These are phyloP conservation scores for Etheostoma spectabile DNA, from an alignment of 2,113 vertebrate species.

Conservation along the genomic window DNA sequence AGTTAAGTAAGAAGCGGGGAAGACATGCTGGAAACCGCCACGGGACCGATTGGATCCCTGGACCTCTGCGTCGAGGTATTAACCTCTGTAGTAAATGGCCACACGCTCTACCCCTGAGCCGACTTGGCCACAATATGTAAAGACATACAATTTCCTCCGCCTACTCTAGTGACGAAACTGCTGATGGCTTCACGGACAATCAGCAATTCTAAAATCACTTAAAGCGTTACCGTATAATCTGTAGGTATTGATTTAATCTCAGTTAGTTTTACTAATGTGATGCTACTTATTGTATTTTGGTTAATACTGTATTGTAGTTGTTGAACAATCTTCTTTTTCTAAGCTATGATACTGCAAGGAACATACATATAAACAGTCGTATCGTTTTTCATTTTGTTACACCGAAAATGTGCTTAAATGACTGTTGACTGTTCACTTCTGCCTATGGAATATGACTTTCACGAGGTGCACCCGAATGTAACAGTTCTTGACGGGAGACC, in stretches of 20 bases:
- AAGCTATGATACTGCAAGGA: neutral
- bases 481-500: fast-evolving
- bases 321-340: neutral
- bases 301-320: neutral
- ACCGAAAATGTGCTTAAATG: neutral
- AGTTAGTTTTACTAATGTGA: neutral
- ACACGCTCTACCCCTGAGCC: no score
- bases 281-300: neutral
- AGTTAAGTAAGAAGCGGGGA: no score
- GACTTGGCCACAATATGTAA: no score
- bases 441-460: fast-evolving
- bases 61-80: no score
- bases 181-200: neutral
- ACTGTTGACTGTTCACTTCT: neutral
- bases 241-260: neutral
- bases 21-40: no score
- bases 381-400: neutral
- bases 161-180: neutral
- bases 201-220: neutral
- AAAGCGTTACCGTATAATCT: neutral
- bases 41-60: no score
- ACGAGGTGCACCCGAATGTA: neutral
- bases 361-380: no score
- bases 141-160: neutral
- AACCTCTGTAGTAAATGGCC: no score